Evolutionary conservation across 2,113 vertebrate genomes (phyloP).

Genomic region (Orthochromis malagaraziensis): DNA sequence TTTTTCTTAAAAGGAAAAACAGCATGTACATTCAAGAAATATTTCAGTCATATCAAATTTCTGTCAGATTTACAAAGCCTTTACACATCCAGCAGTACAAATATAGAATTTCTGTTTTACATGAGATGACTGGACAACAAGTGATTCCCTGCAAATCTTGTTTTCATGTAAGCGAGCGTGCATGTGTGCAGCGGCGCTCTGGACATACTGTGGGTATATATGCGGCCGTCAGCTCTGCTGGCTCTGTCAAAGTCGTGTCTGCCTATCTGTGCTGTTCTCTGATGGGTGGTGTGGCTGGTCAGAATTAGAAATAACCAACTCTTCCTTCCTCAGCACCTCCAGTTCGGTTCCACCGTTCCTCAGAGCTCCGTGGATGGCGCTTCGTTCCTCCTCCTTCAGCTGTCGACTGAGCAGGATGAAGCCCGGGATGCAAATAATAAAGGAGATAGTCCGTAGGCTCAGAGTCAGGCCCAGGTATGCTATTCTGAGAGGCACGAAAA

Average conservation of each 20-base stretch:
- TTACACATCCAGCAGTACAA: constrained; percentile 45
- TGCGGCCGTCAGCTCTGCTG: not conserved
- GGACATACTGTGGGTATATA: not conserved
- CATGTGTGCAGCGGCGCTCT: not conserved
- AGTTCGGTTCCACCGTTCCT: constrained; percentile 61
- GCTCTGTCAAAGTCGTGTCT: constrained; percentile 77
- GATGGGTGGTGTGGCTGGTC: constrained; percentile 63
- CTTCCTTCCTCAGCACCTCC: constrained; percentile 70
- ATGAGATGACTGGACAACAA: constrained; percentile 32
- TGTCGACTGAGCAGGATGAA: constrained; percentile 76
- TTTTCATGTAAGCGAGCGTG: not conserved
- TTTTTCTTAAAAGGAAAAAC: not conserved
- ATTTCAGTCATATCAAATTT: constrained; percentile 39
- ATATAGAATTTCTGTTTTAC: constrained; percentile 55
- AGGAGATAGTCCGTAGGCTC: constrained; percentile 76
- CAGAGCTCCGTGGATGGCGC: constrained; percentile 19
- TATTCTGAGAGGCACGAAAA: constrained; percentile 59
- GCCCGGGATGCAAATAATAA: constrained; percentile 77
- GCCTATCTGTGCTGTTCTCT: constrained; percentile 75
- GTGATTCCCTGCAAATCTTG: constrained; percentile 55
- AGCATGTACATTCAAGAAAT: constrained; percentile 55
- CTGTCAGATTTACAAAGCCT: constrained; percentile 43
- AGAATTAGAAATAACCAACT: constrained; percentile 55
- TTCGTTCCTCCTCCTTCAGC: constrained; percentile 56
- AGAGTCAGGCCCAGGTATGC: constrained; percentile 85